Base-by-base conservation (phyloP, 2,888 invertebrate genomes). In the Mayetiola destructor region DNA sequence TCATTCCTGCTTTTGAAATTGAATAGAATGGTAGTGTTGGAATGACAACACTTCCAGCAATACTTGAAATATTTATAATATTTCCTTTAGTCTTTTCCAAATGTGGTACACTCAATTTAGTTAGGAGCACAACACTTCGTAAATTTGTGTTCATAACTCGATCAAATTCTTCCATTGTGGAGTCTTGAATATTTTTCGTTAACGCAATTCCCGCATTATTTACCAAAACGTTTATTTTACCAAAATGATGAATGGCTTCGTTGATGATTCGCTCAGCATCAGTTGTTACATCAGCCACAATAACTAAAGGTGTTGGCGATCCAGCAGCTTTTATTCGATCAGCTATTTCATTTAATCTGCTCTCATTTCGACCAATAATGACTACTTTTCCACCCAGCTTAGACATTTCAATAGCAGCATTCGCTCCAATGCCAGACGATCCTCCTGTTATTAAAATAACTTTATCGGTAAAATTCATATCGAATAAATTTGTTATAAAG, bases 41-140 rank as follows among this genome's bases (percentile, higher is more conserved):
- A 21, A 40, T 23, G 2, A 23, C 21, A 2, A 40, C 40, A 20
- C 90, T 67, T 9, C 95, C 96, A 64, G 84, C 85, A 0, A 95
- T 89, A 69, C 93, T 93, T 2, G 94, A 95, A 0, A 96, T 87
- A 69, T 95, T 96, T 0, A 97, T 91, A 63, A 94, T 83, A 63
- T 79, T 87, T 20, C 92, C 92, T 70, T 88, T 85, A 0, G 81
- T 78, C 71, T 82, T 76, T 3, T 87, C 75, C 9, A 95, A 75
- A 71, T 91, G 80, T 2, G 94, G 93, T 0, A 85, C 81, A 40
- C 88, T 87, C 61, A 92, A 68, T 79, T 84, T 85, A 0, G 90
- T 91, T 61, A 95, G 69, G 58, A 85, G 77, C 67, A 84, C 87
- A 6, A 85, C 74, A 0, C 82, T 77, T 61, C 90, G 79, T 1